Base-by-base conservation (phyloP, 2,888 invertebrate species). In the Pegoplata infirma region DNA sequence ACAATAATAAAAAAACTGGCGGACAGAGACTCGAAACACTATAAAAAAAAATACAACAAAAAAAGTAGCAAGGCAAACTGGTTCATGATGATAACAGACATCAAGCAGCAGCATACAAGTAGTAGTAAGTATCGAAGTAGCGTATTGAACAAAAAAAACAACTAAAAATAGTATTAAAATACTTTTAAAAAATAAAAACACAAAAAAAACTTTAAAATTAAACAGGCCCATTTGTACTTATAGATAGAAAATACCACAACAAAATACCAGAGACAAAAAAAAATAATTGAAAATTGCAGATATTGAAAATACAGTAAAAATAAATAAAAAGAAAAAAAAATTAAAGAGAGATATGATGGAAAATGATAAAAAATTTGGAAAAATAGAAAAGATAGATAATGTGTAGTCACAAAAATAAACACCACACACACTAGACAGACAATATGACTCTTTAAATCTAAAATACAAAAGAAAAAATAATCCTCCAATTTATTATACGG, bases 11-110 rank as follows among this genome's bases (percentile, higher is more conserved):
- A 75, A 12, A 55, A 64, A 58, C 58, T n/a, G n/a, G n/a, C n/a
- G n/a, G n/a, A n/a, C n/a, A n/a, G n/a, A 32, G 47, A 47, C 51
- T 46, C 25, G 53, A 76, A 69, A 36, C 32, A 23, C 12, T 53
- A 23, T 51, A 56, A 66, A 46, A 14, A 67, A n/a, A n/a, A n/a
- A n/a, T n/a, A n/a, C n/a, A n/a, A n/a, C n/a, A n/a, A n/a, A n/a
- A 61, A 51, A 56, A 16, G n/a, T 47, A 64, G 64, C 78, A 78
- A 78, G 78, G 74, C 69, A 78, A 78, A 78, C 78, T 78, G 74
- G 74, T 78, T 78, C 78, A 74, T 73, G 55, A 66, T 74, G 63
- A 69, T 46, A 69, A 36, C 55, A n/a, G n/a, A n/a, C n/a, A n/a
- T n/a, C n/a, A n/a, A n/a, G n/a, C n/a, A 51, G 44, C 46, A 63